Evolutionary conservation across 2,888 invertebrate genomes (phyloP).

Genomic region (Drosophila aldrichi): DNA sequence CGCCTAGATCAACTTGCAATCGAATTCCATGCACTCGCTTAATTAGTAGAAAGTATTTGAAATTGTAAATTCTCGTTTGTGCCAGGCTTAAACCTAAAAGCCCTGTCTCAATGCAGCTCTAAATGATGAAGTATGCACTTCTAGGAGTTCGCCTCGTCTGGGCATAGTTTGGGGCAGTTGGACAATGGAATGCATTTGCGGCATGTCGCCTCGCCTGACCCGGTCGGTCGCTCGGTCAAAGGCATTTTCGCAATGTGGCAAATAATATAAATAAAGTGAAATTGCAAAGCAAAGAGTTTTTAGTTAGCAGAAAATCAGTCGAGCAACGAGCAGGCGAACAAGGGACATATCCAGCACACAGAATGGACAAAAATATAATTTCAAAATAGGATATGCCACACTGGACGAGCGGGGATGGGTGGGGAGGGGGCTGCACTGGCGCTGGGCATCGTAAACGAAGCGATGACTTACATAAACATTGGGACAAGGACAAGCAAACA

Average conservation of each 20-base stretch:
- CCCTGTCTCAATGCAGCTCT: conserved; percentile 31
- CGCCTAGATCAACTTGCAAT: conserved; percentile 7
- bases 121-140: conserved; percentile 24
- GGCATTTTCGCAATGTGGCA: conserved; percentile 65
- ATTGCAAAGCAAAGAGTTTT: conserved; percentile 77
- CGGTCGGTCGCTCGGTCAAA: conserved; percentile 55
- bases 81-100: conserved; percentile 44
- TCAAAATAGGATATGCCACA: conserved; percentile 65
- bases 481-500: conserved; percentile 71
- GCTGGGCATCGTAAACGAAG: conserved; percentile 71
- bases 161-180: conserved; percentile 3
- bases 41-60: conserved; percentile 42
- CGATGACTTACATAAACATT: conserved; percentile 82
- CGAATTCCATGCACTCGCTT: conserved; percentile 28
- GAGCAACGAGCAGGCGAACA: conserved; percentile 43
- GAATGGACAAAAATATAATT: conserved; percentile 79
- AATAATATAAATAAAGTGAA: conserved; percentile 80
- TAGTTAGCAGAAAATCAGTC: conserved; percentile 73
- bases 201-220: conserved; percentile 36
- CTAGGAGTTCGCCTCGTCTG: neutral
- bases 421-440: conserved; percentile 3
- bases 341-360: conserved; percentile 53
- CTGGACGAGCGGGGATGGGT: conserved; percentile 6
- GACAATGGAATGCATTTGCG: conserved; percentile 61
- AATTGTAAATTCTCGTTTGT: conserved; percentile 38